Conservation (phyloP, 2,113 vertebrate genomes). For the Sula dactylatra region DNA sequence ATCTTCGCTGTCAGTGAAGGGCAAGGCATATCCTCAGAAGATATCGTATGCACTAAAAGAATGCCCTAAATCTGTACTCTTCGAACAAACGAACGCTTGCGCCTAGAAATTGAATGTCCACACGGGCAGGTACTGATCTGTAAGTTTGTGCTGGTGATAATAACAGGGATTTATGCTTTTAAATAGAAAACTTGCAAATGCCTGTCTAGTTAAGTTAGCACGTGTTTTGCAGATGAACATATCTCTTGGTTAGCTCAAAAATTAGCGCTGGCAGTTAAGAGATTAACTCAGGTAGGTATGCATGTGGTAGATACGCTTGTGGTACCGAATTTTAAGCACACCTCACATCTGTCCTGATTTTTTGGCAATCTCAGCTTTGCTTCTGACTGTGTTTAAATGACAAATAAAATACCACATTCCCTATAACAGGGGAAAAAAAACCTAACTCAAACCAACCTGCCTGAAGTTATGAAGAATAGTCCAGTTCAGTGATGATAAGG, state of each 20-base stretch:
- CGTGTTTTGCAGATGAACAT: neutral
- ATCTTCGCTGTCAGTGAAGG: neutral
- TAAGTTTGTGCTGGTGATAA: neutral
- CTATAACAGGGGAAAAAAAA: neutral
- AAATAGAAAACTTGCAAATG: neutral
- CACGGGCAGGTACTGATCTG: too few relatives aligned
- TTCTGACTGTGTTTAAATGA: neutral
- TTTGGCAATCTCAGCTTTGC: neutral
- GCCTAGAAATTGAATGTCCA: neutral
- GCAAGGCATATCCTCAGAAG: neutral
- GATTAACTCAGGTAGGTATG: neutral
- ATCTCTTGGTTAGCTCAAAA: neutral
- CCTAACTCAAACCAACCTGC: neutral
- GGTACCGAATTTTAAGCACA: neutral
- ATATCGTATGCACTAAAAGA: accelerated
- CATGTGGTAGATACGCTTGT: neutral
- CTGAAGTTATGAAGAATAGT: neutral
- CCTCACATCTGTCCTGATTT: neutral
- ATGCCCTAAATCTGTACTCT: neutral
- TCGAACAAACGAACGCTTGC: neutral
- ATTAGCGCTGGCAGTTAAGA: neutral
- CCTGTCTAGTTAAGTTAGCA: neutral
- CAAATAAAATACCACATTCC: neutral
- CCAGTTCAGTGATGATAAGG: neutral
- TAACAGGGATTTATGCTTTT: neutral